phyloP scores from a whole-genome alignment of 2,113 vertebrate genomes.

The Gobius niger region DNA sequence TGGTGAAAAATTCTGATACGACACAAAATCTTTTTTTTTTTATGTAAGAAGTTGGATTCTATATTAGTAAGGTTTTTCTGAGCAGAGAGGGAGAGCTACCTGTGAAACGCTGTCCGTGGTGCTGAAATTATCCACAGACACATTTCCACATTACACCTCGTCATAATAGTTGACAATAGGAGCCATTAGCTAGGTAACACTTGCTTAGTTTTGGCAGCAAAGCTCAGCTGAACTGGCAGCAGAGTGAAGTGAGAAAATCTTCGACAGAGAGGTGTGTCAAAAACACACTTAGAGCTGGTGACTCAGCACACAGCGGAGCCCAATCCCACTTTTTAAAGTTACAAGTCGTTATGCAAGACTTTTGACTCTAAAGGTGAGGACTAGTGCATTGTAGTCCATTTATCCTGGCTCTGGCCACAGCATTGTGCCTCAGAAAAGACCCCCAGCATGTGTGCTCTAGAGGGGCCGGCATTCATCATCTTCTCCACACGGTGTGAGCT shows the following conservation, averaged over 20 bases:
- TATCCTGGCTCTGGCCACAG: constrained; percentile 12
- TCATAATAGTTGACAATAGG: constrained; percentile 5
- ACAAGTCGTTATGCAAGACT: constrained; percentile 50
- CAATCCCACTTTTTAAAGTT: constrained; percentile 46
- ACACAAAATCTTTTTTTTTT: not conserved
- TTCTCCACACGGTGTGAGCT: constrained; percentile 55
- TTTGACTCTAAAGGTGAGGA: constrained; percentile 38
- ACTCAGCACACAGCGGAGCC: constrained; percentile 53
- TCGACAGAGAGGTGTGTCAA: constrained; percentile 30
- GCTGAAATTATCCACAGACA: constrained; percentile 49
- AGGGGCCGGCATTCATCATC: constrained; percentile 67
- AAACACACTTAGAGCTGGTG: constrained; percentile 41
- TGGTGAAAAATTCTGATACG: not conserved
- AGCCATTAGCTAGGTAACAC: constrained; percentile 7
- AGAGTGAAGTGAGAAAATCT: constrained; percentile 14
- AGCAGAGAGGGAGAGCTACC: not conserved
- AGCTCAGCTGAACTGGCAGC: constrained; percentile 17
- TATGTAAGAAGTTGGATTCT: not conserved
- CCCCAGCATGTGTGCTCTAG: constrained; percentile 50
- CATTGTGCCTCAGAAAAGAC: constrained; percentile 18
- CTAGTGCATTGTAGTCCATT: constrained; percentile 30
- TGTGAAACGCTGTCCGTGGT: constrained; percentile 67
- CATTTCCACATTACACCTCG: constrained; percentile 6
- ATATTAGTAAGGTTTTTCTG: constrained; percentile 7
- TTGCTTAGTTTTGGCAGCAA: constrained; percentile 5